A percentile compares a stretch with the other conserved stretches of the same genome.
These are phyloP conservation scores for Gymnarchus niloticus DNA, from an alignment of 2,113 vertebrate species.

Conservation along the genomic window DNA sequence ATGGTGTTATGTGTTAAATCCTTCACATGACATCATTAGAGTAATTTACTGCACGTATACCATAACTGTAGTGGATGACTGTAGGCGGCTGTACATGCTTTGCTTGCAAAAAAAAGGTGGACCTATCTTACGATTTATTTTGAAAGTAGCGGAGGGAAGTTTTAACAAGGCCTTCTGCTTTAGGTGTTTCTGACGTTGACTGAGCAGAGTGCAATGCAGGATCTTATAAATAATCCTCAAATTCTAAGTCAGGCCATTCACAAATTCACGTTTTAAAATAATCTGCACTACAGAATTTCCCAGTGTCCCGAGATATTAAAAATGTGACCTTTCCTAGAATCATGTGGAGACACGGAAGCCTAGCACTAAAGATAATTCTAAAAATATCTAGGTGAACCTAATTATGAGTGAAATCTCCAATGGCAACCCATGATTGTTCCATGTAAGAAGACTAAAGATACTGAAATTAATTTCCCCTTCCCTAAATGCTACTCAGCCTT, in stretches of 20 bases:
- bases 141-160: neutral
- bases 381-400: neutral
- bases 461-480: neutral
- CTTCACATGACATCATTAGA: neutral
- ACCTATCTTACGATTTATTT: neutral
- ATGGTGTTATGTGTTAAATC: neutral
- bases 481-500: neutral
- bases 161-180: neutral
- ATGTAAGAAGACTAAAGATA: neutral
- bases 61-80: too few species aligned
- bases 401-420: neutral
- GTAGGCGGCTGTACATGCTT: neutral
- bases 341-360: neutral
- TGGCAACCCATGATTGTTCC: neutral
- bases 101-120: neutral
- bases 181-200: constrained; percentile 10
- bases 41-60: too few species aligned
- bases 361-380: neutral
- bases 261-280: constrained; percentile 12
- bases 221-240: constrained; percentile 18
- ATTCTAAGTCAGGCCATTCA: constrained; percentile 14
- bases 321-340: neutral
- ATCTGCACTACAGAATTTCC: neutral
- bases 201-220: neutral
- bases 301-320: neutral